phyloP scores from a whole-genome alignment of 2,797 vertebrate genomes.

The Spea hammondii region DNA sequence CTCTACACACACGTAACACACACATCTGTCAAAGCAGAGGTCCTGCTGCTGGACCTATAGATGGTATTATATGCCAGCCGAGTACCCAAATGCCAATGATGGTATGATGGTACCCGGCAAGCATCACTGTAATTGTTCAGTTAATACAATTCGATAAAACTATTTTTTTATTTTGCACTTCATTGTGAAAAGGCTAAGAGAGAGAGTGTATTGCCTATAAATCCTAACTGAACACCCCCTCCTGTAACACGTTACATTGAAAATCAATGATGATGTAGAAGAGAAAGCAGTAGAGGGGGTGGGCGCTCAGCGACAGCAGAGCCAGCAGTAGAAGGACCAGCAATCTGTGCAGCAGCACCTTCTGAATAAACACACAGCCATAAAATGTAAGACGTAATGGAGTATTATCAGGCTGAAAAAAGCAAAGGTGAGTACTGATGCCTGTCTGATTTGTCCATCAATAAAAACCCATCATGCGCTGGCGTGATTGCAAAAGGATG shows the following conservation, averaged over 20 bases:
- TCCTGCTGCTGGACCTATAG: too few species aligned
- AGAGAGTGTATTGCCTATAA: too few species aligned
- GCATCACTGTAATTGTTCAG: too few species aligned
- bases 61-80: too few species aligned
- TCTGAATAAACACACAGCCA: background rate
- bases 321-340: background rate
- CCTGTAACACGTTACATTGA: background rate
- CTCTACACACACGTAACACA: too few species aligned
- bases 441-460: background rate
- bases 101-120: too few species aligned
- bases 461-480: background rate
- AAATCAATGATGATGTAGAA: background rate
- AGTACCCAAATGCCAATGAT: too few species aligned
- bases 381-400: background rate
- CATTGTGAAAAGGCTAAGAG: too few species aligned
- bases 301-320: slow-evolving; percentile 1
- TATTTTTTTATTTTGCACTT: too few species aligned
- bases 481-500: background rate
- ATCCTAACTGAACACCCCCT: too few species aligned
- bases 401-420: background rate
- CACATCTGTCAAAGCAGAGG: too few species aligned
- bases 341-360: background rate
- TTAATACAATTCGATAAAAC: too few species aligned
- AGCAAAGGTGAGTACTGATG: background rate
- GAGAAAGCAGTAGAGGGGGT: slow-evolving; percentile 18